These are phyloP conservation scores for Sphyrna mokarran DNA, from an alignment of 2,113 vertebrate genomes.

Conservation along the genomic window DNA sequence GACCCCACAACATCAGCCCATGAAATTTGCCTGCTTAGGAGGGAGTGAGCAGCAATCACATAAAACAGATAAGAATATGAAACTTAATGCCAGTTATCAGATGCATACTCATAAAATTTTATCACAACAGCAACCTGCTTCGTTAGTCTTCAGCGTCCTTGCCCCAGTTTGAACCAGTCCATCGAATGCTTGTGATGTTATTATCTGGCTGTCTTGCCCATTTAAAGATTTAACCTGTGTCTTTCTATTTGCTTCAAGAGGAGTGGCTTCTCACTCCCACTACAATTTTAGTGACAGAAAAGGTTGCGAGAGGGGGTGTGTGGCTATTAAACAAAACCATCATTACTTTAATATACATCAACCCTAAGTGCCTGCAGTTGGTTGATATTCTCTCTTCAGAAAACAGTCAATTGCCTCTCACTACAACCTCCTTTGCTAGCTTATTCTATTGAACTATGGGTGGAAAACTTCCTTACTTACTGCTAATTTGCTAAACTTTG, in stretches of 20 bases:
- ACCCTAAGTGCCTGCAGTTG: background rate
- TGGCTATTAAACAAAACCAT: background rate
- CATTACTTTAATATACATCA: background rate
- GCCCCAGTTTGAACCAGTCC: background rate
- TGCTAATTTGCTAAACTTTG: background rate
- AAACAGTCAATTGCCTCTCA: background rate
- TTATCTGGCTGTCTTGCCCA: background rate
- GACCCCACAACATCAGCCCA: background rate
- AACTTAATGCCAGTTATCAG: background rate
- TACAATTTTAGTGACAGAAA: background rate
- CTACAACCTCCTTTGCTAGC: background rate
- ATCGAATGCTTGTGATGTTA: background rate
- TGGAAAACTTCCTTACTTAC: background rate
- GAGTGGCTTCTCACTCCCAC: background rate
- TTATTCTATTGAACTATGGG: background rate
- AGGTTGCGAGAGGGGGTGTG: background rate
- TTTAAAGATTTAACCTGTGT: background rate
- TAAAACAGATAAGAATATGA: conserved; percentile 11
- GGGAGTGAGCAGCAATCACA: background rate
- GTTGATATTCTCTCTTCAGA: background rate
- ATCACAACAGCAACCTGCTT: background rate
- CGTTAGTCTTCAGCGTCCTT: background rate
- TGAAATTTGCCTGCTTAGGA: background rate
- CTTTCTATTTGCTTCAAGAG: background rate
- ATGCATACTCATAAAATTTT: background rate